Evolutionary conservation across 2,888 invertebrate species (phyloP), one percentile per base, ranked within the genome.

Genomic region (Willowsia nigromaculata): DNA sequence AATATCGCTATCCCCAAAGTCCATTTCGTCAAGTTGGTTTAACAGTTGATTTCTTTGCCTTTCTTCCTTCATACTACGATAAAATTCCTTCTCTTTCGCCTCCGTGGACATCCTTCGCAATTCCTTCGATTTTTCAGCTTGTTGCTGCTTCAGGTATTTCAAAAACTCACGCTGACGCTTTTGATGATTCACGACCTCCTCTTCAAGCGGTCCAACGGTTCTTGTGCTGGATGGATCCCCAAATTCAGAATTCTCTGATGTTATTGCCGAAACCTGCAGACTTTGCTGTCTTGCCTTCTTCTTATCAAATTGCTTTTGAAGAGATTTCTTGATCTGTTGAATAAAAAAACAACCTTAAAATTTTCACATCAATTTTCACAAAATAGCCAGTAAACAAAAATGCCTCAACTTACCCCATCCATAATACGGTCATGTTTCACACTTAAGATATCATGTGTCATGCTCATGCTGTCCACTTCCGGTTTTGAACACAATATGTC

Each of bases 401-500:
- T n/a, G n/a, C n/a, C n/a, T 37, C 5, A 47, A 56, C 3, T 1
- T 56, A 56, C 53, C 53, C 11, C 2, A 5, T 92, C 94, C 95
- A 97, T 95, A 62, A 97, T 96, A 85, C 94, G 94, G 0, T 94
- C 94, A 93, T 96, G 96, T 93, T 97, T 95, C 71, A 97, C 94
- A 0, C 96, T 96, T 53, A 96, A 95, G 4, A 97, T 95, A 93
- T 96, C 95, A 91, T 96, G 95, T 0, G 95, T 95, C 97, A 97
- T 97, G 25, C 18, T 40, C 9, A 13, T 40, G 40, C 85, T 87
- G 1, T 76, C 56, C 25, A 22, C 78, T 15, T 83, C 33, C 50
- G 47, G 7, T 47, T 47, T 2, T 9, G 47, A 6, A 40, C 4
- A 40, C 40, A 9, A 6, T 50, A 3, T 2, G 6, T 11, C 3